Evolutionary conservation across 2,888 invertebrate genomes (phyloP), one percentile per base, ranked within the genome.

Genomic region (Clunio marinus): DNA sequence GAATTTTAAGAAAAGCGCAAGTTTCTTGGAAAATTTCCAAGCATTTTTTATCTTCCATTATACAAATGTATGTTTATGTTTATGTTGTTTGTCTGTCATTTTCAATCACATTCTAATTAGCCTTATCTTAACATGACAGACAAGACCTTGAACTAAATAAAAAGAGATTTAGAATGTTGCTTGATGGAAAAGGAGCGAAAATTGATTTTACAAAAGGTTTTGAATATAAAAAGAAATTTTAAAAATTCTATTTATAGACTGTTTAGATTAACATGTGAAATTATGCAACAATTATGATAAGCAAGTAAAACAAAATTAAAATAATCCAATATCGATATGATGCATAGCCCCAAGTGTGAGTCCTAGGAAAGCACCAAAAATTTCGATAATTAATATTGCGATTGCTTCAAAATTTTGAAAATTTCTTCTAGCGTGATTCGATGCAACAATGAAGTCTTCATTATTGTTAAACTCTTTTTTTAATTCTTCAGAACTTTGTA

Each of bases 301-400:
- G n/a, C n/a, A n/a, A n/a, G n/a, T n/a, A n/a, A n/a, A n/a, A n/a
- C n/a, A n/a, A n/a, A n/a, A n/a, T n/a, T n/a, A n/a, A n/a, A n/a
- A n/a, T n/a, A n/a, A n/a, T n/a, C n/a, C n/a, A n/a, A n/a, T n/a
- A n/a, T n/a, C n/a, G n/a, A 72, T 57, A 46, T 71, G 71, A 68
- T 45, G 69, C 8, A 72, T 46, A 20, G 71, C 71, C n/a, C 72
- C 71, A 71, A 72, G 71, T 32, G 71, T 70, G 60, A 72, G 67
- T 46, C 71, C 71, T 58, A 69, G 63, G 41, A 72, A 69, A 28
- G 72, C 70, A 41, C 72, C 72, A 63, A 72, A 70, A 62, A 72
- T 70, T 71, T 72, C 72, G 25, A 72, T 69, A n/a, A 72, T 57
- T 66, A 71, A 71, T 65, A 72, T 71, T 24, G 71, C 72, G 22